Conservation (phyloP, 2,888 invertebrate genomes). For the Stegana nigrithorax region DNA sequence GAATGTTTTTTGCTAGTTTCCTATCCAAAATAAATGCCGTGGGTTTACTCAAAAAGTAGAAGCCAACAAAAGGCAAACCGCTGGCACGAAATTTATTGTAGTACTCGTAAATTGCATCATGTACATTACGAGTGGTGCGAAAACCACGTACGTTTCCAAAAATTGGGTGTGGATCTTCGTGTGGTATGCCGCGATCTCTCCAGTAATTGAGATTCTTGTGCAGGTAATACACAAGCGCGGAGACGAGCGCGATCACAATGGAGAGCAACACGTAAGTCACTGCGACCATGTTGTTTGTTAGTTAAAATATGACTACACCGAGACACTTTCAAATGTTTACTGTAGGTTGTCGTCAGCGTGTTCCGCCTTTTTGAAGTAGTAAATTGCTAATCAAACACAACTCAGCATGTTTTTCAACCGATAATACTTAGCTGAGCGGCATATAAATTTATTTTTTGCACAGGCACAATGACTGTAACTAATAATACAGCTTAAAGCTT, state of each 20-base stretch:
- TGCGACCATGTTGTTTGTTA: neutral
- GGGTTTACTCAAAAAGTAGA: conserved; percentile 39
- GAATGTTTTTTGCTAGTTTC: conserved; percentile 49
- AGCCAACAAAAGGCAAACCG: conserved; percentile 40
- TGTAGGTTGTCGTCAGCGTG: too few species aligned
- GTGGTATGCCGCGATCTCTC: conserved; percentile 39
- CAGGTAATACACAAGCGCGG: neutral
- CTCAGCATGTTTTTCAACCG: too few species aligned
- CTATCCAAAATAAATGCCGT: conserved; percentile 33
- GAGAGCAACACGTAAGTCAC: conserved; percentile 10
- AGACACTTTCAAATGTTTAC: too few species aligned
- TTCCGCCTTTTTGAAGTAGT: too few species aligned
- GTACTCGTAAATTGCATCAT: conserved; percentile 15
- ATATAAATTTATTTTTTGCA: too few species aligned
- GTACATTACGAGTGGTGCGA: conserved; percentile 22
- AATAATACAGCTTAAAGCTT: too few species aligned
- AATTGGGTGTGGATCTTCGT: conserved; percentile 35
- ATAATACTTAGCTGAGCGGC: too few species aligned
- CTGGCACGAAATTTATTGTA: conserved; percentile 45
- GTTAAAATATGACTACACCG: neutral
- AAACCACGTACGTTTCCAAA: conserved; percentile 36
- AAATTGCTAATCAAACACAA: too few species aligned
- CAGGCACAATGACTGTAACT: too few species aligned
- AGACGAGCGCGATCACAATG: neutral
- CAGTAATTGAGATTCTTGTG: conserved; percentile 34